Conservation (phyloP, 2,113 vertebrate species). For the Corydoras sp. region DNA sequence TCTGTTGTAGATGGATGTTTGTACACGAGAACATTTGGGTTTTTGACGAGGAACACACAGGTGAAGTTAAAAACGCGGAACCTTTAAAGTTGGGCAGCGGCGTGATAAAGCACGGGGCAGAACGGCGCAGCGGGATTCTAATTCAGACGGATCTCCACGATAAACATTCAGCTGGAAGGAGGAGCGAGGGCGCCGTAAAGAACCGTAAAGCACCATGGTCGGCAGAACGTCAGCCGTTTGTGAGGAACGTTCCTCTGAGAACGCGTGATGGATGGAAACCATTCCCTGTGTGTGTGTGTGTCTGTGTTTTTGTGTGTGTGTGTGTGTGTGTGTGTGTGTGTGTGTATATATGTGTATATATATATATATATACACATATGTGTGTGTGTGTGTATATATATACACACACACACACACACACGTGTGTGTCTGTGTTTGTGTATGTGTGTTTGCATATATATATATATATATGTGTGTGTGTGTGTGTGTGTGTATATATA, state of each 20-base stretch:
- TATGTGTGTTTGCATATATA: no score
- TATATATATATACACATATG: slow-evolving; percentile 13
- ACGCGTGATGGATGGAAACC: slow-evolving; percentile 43
- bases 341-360: slow-evolving; percentile 23
- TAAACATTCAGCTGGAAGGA: slow-evolving; percentile 63
- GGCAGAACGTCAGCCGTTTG: slow-evolving; percentile 15
- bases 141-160: slow-evolving; percentile 71
- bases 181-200: neutral
- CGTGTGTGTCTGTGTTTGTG: no score
- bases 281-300: slow-evolving; percentile 63
- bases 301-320: slow-evolving; percentile 40
- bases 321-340: neutral
- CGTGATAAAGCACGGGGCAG: slow-evolving; percentile 64
- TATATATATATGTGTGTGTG: no score
- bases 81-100: slow-evolving; percentile 58
- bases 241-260: slow-evolving; percentile 21
- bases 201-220: neutral
- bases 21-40: no score
- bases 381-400: no score
- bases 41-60: no score
- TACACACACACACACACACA: no score
- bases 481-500: no score
- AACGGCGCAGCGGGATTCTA: slow-evolving; percentile 63
- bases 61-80: neutral
- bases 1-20: no score